These are phyloP conservation scores for Scaptomyza cyrtandrae DNA, from an alignment of 2,888 invertebrate genomes.

Conservation along the genomic window DNA sequence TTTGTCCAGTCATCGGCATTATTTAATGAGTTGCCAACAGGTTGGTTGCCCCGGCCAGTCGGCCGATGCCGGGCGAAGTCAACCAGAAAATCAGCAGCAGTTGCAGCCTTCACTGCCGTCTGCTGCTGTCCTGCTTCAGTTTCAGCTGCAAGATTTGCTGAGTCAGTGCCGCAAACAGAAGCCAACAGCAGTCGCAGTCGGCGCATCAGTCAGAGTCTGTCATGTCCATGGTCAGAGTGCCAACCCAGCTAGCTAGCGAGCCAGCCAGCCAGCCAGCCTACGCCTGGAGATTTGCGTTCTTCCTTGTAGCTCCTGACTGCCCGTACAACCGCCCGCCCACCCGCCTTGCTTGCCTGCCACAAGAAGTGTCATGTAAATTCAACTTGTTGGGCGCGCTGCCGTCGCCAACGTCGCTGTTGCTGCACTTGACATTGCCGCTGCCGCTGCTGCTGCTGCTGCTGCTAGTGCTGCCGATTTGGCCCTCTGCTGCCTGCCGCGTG, in stretches of 20 bases:
- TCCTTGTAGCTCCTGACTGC: conserved; percentile 47
- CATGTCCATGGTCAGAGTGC: conserved; percentile 14
- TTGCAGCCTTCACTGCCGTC: conserved; percentile 24
- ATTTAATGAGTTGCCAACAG: conserved; percentile 82
- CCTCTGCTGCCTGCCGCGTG: conserved; percentile 38
- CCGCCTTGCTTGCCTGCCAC: conserved; percentile 34
- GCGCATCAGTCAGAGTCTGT: conserved; percentile 62
- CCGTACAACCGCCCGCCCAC: too few relatives aligned
- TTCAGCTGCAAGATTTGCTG: conserved; percentile 55
- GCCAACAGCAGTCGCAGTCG: conserved; percentile 66
- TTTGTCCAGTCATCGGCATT: conserved; percentile 83
- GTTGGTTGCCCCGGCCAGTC: conserved; percentile 63
- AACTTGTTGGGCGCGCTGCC: conserved; percentile 69
- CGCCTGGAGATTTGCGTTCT: conserved; percentile 25
- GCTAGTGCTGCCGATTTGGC: conserved; percentile 38
- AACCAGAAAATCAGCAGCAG: conserved; percentile 71
- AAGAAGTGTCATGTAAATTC: conserved; percentile 72
- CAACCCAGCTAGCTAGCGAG: conserved; percentile 4
- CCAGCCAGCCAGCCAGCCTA: conserved; percentile 41
- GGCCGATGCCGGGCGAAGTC: conserved; percentile 43
- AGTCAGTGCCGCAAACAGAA: conserved; percentile 78
- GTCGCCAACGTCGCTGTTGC: conserved; percentile 44
- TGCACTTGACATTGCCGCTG: conserved; percentile 58
- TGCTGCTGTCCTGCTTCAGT: conserved; percentile 39
- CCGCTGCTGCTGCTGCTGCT: conserved; percentile 38